Base-by-base conservation (phyloP, 2,113 vertebrate species). In the Sapajus apella region DNA sequence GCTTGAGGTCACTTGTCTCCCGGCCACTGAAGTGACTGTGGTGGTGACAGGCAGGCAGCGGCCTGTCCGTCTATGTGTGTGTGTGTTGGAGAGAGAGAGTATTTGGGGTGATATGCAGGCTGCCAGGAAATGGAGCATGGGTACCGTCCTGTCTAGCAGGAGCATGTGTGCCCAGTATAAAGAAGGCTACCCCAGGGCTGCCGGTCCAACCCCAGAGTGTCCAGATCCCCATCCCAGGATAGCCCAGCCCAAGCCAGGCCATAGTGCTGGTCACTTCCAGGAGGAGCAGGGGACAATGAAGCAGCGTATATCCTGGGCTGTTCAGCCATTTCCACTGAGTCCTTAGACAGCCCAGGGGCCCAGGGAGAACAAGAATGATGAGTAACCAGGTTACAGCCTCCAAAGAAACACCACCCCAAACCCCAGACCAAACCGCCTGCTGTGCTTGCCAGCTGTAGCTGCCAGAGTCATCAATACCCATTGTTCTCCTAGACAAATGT, bases 401-500 rank as follows among this genome's bases (percentile, higher is more conserved):
- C 55, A 89, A 87, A 68, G 43, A 52, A 97, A 91, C 91, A 81
- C 83, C 83, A 92, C 52, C 76, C 75, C 75, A 82, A 96, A 40
- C 58, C 61, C 81, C 75, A 94, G 56, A 76, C 52, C 81, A 92
- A 96, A 90, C 90, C 3, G 0, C 88, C 52, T 52, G 4, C 30
- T 0, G 5, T 45, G 70, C 4, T 14, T 87, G 93, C 95, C 97
- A 94, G 85, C 61, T 5, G n/a, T 72, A 6, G 52, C 20, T 92
- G 95, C 97, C 95, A 94, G 88, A 90, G 96, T 97, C 97, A 98
- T 98, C 97, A 97, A 81, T 93, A 96, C 96, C 85, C 95, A 95
- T 98, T 98, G 98, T 98, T 98, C 98, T 97, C 95, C 97, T 87
- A 97, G 98, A 91, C 43, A 13, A 52, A 35, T 14, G 89, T 70